Conservation (phyloP, 2,797 vertebrate genomes). For the Liasis olivaceus region DNA sequence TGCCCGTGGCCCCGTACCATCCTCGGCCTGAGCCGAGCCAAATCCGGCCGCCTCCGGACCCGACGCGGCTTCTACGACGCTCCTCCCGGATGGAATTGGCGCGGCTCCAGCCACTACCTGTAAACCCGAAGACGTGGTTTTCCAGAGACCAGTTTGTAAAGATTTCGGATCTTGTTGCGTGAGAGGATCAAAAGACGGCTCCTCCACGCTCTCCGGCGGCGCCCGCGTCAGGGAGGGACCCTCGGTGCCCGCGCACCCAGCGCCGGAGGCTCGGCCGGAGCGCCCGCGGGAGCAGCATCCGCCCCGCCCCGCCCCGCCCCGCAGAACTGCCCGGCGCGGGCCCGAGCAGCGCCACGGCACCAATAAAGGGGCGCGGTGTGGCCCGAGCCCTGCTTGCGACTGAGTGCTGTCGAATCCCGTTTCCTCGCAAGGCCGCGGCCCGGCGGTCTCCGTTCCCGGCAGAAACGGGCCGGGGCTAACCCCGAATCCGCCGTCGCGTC, state of each 20-base stretch:
- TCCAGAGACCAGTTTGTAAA: constrained; percentile 6
- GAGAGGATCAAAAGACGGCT: background rate
- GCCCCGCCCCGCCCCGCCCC: no score
- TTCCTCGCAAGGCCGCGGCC: background rate
- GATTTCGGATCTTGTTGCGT: background rate
- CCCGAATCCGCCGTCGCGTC: no score
- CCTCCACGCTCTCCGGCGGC: no score
- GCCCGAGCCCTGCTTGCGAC: background rate
- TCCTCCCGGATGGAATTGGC: background rate
- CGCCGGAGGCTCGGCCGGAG: background rate
- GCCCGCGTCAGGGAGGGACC: background rate
- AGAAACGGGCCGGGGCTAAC: no score
- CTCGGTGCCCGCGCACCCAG: background rate
- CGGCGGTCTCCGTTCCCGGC: constrained; percentile 22
- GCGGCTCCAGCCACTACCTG: background rate
- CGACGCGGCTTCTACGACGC: background rate
- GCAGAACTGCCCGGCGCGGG: no score
- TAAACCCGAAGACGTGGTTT: background rate
- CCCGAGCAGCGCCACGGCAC: no score
- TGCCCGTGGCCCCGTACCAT: background rate
- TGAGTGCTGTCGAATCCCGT: background rate
- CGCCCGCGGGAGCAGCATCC: background rate
- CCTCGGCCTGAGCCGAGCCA: background rate
- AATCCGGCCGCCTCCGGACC: background rate
- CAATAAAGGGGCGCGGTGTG: background rate